Evolutionary conservation across 2,888 invertebrate species (phyloP).

Genomic region (Drosophila eohydei): DNA sequence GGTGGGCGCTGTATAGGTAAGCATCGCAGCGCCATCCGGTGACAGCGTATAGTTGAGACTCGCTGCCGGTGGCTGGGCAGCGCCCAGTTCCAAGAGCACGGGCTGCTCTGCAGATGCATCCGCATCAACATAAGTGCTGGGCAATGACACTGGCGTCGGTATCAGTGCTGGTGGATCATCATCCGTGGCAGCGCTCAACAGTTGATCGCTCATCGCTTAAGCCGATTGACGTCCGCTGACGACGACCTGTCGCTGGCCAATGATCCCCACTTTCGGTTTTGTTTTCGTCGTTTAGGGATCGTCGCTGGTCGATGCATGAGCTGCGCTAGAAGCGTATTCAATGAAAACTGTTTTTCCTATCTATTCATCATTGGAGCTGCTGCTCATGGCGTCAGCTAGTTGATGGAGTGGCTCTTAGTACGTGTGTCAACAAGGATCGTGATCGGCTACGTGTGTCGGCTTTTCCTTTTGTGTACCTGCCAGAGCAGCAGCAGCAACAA

Average conservation of each 20-base stretch:
- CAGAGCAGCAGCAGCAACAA: slow-evolving; percentile 22
- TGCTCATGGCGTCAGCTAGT: slow-evolving; percentile 53
- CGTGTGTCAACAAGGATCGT: slow-evolving; percentile 75
- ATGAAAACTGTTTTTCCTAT: slow-evolving; percentile 21
- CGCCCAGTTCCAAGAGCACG: slow-evolving; percentile 76
- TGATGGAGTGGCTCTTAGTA: slow-evolving; percentile 59
- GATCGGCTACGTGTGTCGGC: slow-evolving; percentile 48
- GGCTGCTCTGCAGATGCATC: slow-evolving; percentile 74
- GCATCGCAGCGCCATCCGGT: slow-evolving; percentile 53
- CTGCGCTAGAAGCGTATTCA: slow-evolving; percentile 41
- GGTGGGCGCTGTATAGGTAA: slow-evolving; percentile 44
- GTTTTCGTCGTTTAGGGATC: slow-evolving; percentile 1
- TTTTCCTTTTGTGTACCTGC: slow-evolving; percentile 70
- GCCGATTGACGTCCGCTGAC: slow-evolving; percentile 57
- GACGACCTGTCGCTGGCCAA: slow-evolving; percentile 44
- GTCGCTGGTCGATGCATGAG: slow-evolving; percentile 29
- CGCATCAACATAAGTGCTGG: slow-evolving; percentile 59
- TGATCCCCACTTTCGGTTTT: slow-evolving; percentile 54
- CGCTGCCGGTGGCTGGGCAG: slow-evolving; percentile 36
- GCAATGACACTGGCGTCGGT: slow-evolving; percentile 55
- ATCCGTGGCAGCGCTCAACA: slow-evolving; percentile 59
- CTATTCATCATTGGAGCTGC: slow-evolving; percentile 52
- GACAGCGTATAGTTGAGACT: slow-evolving; percentile 53
- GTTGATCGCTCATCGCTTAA: slow-evolving; percentile 77
- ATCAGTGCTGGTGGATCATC: slow-evolving; percentile 64